Conservation (phyloP, 2,113 vertebrate species). For the Syngnathus scovelli region DNA sequence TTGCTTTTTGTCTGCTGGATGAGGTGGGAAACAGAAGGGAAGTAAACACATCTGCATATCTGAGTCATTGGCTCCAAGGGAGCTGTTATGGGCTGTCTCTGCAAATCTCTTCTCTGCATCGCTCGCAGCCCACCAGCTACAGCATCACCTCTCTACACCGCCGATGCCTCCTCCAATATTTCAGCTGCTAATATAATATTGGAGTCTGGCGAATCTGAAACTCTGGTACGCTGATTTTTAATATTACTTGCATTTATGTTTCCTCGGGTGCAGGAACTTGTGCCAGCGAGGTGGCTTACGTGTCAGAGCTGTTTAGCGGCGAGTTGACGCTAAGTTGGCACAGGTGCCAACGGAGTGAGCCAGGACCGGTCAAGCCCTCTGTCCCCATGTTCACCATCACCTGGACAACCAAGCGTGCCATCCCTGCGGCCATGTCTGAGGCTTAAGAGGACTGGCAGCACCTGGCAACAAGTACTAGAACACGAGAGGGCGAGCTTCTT, state of each 20-base stretch:
- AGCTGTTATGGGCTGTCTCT: slow-evolving; percentile 66
- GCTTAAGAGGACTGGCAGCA: slow-evolving; percentile 31
- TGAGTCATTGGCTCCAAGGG: slow-evolving; percentile 72
- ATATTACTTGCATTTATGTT: slow-evolving; percentile 4
- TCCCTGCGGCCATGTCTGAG: slow-evolving; percentile 47
- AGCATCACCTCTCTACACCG: slow-evolving; percentile 23
- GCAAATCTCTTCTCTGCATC: slow-evolving; percentile 56
- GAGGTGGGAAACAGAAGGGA: slow-evolving; percentile 61
- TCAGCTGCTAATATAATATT: slow-evolving; percentile 24
- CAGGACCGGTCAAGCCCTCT: slow-evolving; percentile 59
- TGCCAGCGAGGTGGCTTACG: slow-evolving; percentile 15
- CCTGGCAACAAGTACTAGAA: slow-evolving; percentile 24
- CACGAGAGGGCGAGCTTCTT: neutral
- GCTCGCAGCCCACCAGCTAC: slow-evolving; percentile 55
- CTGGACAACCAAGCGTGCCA: slow-evolving; percentile 53
- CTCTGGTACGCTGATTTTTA: slow-evolving; percentile 24
- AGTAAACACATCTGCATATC: slow-evolving; percentile 73
- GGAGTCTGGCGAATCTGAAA: slow-evolving; percentile 36
- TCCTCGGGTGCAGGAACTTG: slow-evolving; percentile 24
- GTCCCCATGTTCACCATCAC: slow-evolving; percentile 54
- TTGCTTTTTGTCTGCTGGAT: slow-evolving; percentile 55
- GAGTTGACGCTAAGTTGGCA: slow-evolving; percentile 58
- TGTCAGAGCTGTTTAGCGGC: slow-evolving; percentile 55
- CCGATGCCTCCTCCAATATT: slow-evolving; percentile 49
- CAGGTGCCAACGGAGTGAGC: slow-evolving; percentile 54